Base-by-base conservation (phyloP, 1,140 invertebrate species). In the Drosophila grimshawi region DNA sequence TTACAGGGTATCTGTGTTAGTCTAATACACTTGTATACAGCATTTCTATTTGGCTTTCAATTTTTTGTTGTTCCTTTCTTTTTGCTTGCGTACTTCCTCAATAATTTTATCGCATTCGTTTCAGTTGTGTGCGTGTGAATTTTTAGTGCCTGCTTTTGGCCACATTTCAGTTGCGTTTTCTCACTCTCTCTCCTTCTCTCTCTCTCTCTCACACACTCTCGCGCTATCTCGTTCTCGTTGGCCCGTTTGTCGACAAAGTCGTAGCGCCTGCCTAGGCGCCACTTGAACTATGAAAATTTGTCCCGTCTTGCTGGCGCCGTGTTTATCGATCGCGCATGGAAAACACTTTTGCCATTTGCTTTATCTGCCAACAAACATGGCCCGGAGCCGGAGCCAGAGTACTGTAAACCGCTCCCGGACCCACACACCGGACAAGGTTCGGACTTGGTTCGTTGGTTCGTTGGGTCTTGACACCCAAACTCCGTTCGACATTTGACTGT, bases 261-360 rank as follows among this genome's bases (percentile, higher is more conserved):
- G 49, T 11, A 41, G 71, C 45, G 75, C 63, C 70, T 71, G 81
- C 76, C 76, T 90, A 91, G 89, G 89, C 89, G 89, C 89, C 89
- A 91, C 90, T 91, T 91, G 76, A 90, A 91, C 90, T 90, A 91
- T 91, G 90, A 91, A 91, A 88, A 91, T 90, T 83, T 86, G 89
- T 91, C 85, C 90, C 89, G 89, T 74, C 89, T 90, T 76, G 71
- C 56, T 91, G 89, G 89, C 89, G 89, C 89, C 89, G 69, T 76
- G 70, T 78, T 78, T 91, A 91, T 91, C 89, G 89, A 91, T 88
- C 83, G 83, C 76, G 72, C 88, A 79, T 88, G 82, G 74, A 89
- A 89, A 88, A 88, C 85, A 88, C 85, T 88, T 89, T 88, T 89
- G 85, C 83, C 83, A 89, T 89, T 89, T 85, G 74, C 85, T 88